Evolutionary conservation across 1,140 invertebrate species (phyloP), one percentile per base, ranked within the genome.

Genomic region (Pseudomyrmex concolor): DNA sequence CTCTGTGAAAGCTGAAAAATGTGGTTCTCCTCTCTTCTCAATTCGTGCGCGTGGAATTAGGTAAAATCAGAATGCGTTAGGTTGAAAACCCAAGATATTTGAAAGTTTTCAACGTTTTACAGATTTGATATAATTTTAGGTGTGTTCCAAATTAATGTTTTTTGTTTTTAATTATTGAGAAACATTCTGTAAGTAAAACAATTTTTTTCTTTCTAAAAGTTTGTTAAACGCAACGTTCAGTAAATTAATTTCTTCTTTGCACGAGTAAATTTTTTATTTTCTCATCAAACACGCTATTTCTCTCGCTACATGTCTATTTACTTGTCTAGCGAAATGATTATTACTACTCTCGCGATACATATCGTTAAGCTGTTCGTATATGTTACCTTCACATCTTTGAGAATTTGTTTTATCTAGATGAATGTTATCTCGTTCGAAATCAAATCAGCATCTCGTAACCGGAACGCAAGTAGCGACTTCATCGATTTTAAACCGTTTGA

Each of bases 201-300:
- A 8, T 43, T 55, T 13, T 15, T 51, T 51, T 51, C n/a, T 51
- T 55, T 10, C 34, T 34, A 43, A 64, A n/a, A 2, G 13, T 62
- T 54, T 63, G 64, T 25, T 51, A 12, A 66, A 34, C 15, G 15
- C 43, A 25, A 25, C 25, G 22, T 7, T 34, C 0, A 7, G 17
- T 12, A 34, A 76, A 66, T 76, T 66, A 45, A 66, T 55, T 66
- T 66, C 63, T 7, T 34, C 34, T 76, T 76, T 72, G n/a, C 71
- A 48, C 43, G 45, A 19, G 43, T 76, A 57, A 74, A 74, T 57
- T 57, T 1, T 64, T 22, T 76, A 48, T 51, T 76, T 64, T 22
- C 48, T 25, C 25, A 3, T 25, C 2, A 25, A 25, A 25, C 25
- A 25, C 2, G 25, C 25, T 25, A 25, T 25, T 25, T 25, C 25